Evolutionary conservation across 2,113 vertebrate genomes (phyloP).

Genomic region (Girardinichthys multiradiatus): DNA sequence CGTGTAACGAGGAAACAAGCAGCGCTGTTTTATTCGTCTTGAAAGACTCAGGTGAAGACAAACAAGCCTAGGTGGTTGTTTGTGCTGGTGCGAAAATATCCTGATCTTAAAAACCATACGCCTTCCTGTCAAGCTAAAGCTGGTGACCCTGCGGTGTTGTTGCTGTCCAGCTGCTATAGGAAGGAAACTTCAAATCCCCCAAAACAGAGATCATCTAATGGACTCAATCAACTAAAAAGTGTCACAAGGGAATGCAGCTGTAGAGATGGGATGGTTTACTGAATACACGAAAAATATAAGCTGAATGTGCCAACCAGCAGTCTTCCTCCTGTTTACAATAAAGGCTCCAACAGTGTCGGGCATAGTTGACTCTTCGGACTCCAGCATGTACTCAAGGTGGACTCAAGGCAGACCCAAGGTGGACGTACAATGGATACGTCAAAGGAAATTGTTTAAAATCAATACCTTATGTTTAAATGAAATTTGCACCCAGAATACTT

Average conservation of each 20-base stretch:
- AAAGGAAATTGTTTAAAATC: too few relatives aligned
- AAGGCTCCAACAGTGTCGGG: too few relatives aligned
- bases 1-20: constrained; percentile 58
- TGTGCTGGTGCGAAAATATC: constrained; percentile 21
- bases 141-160: constrained; percentile 2
- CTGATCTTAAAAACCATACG: constrained; percentile 56
- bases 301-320: constrained; percentile 3
- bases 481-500: too few relatives aligned
- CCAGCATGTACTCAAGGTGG: too few relatives aligned
- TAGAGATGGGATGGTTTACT: constrained; percentile 12
- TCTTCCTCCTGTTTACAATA: constrained; percentile 12
- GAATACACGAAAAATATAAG: constrained; percentile 39
- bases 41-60: constrained; percentile 55
- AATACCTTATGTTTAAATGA: too few relatives aligned
- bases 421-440: too few relatives aligned
- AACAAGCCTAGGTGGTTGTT: constrained; percentile 48
- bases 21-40: constrained; percentile 34
- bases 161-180: constrained; percentile 33
- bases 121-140: constrained; percentile 34
- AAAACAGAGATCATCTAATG: constrained; percentile 48
- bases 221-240: constrained; percentile 54
- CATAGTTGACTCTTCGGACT: too few relatives aligned
- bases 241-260: constrained; percentile 32
- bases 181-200: constrained; percentile 21
- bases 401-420: too few relatives aligned